Percentiles rank a stretch among this genome's conserved stretches.
Evolutionary conservation across 2,888 invertebrate species (phyloP).

Genomic region (Eupelmus urozonus): DNA sequence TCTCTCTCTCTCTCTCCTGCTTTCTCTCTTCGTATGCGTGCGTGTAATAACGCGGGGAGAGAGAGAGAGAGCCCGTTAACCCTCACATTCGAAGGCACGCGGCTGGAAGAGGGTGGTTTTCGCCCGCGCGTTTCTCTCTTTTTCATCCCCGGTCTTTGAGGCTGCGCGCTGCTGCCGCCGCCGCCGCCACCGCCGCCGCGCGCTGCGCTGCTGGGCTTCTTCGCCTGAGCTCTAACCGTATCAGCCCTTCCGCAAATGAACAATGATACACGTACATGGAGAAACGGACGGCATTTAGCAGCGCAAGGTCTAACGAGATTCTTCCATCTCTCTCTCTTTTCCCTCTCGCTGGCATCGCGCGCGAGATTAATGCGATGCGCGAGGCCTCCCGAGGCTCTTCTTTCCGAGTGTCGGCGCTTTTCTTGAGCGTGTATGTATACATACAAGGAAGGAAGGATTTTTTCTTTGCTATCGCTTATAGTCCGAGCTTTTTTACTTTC

Average conservation of each 20-base stretch:
- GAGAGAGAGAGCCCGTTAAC: conserved; percentile 57
- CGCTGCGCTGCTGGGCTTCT: too few species aligned
- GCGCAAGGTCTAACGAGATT: conserved; percentile 42
- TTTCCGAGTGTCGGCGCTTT: not conserved
- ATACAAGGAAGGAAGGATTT: conserved; percentile 7
- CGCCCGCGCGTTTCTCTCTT: not conserved
- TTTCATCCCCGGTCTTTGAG: conserved; percentile 36
- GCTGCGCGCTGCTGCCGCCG: conserved; percentile 31
- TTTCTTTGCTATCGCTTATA: not conserved
- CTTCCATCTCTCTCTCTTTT: conserved; percentile 22
- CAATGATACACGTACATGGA: conserved; percentile 47
- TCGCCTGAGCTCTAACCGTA: too few species aligned
- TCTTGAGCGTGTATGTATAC: too few species aligned
- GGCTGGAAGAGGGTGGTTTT: conserved; percentile 42
- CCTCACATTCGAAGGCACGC: conserved; percentile 43
- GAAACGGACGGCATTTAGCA: conserved; percentile 43
- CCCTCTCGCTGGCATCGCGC: not conserved
- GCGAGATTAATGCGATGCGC: not conserved
- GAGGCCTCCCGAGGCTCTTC: not conserved
- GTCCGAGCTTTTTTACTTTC: conserved; percentile 24
- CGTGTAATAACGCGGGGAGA: conserved; percentile 61
- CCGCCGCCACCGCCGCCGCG: not conserved
- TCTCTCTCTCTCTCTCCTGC: conserved; percentile 56
- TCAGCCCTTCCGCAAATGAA: conserved; percentile 22
- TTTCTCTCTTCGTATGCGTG: conserved; percentile 58